Conservation (phyloP, 2,797 vertebrate genomes). For the Acrossocheilus fasciatus region DNA sequence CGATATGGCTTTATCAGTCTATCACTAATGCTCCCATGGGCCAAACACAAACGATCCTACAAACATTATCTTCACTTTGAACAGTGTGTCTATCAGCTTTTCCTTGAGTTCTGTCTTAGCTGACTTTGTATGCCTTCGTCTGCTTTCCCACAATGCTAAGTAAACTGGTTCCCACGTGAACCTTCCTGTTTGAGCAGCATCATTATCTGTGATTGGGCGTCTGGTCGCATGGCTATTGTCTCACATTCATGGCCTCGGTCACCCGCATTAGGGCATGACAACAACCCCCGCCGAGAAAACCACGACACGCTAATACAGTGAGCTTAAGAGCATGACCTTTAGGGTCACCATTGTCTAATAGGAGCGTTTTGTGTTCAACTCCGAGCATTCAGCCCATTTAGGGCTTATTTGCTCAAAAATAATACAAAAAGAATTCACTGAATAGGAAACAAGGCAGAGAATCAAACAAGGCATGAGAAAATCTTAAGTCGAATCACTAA, state of each 20-base stretch:
- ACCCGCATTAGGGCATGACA: constrained; percentile 63
- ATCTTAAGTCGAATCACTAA: neutral
- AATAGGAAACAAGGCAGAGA: neutral
- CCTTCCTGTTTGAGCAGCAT: constrained; percentile 52
- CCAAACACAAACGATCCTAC: neutral
- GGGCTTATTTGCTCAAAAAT: constrained; percentile 36
- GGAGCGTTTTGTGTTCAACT: constrained; percentile 42
- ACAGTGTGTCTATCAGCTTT: constrained; percentile 62
- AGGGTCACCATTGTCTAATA: constrained; percentile 53
- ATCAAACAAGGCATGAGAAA: neutral
- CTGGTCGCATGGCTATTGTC: constrained; percentile 71
- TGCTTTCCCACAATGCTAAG: constrained; percentile 51
- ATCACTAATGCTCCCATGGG: neutral
- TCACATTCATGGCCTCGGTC: constrained; percentile 60
- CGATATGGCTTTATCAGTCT: neutral
- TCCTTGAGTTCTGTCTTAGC: constrained; percentile 59
- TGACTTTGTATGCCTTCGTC: neutral
- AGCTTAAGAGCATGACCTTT: constrained; percentile 56
- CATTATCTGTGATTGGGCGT: constrained; percentile 70
- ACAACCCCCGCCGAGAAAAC: constrained; percentile 38
- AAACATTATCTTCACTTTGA: constrained; percentile 16
- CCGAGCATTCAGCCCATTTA: constrained; percentile 50
- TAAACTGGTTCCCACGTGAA: constrained; percentile 75
- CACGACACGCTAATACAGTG: constrained; percentile 40
- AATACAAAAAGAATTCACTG: neutral